phyloP scores from a whole-genome alignment of 2,888 invertebrate genomes.

The Dusona sp. region DNA sequence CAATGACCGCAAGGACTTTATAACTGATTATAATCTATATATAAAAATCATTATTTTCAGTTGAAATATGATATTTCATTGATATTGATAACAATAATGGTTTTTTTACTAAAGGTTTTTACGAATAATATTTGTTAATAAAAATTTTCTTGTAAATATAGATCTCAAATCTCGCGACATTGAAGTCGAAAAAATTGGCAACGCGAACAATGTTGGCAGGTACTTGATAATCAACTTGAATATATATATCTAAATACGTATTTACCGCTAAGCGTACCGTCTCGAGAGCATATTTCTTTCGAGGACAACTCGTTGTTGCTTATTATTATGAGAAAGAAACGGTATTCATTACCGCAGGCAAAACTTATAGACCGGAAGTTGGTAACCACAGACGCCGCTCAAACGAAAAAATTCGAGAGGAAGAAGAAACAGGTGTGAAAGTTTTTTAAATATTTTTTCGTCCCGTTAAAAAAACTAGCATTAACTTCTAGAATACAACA shows the following conservation, averaged over 20 bases:
- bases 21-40: too few species aligned
- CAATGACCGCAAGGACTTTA: too few species aligned
- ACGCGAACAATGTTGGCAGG: conserved; percentile 17
- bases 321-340: conserved; percentile 42
- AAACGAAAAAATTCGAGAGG: conserved; percentile 13
- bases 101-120: not conserved
- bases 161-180: not conserved
- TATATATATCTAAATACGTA: conserved; percentile 31
- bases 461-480: not conserved
- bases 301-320: conserved; percentile 19
- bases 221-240: conserved; percentile 7
- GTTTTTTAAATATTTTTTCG: not conserved
- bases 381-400: conserved; percentile 7
- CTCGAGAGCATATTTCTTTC: conserved; percentile 34
- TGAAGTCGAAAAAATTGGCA: not conserved
- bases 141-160: not conserved
- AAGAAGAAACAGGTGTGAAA: not conserved
- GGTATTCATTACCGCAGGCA: conserved; percentile 34
- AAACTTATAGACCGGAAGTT: conserved; percentile 37
- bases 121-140: not conserved
- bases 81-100: not conserved
- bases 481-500: not conserved
- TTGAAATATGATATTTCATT: not conserved
- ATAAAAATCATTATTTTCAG: not conserved
- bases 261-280: conserved; percentile 45